Conservation (phyloP, 1,140 invertebrate species). For the Atta texana region DNA sequence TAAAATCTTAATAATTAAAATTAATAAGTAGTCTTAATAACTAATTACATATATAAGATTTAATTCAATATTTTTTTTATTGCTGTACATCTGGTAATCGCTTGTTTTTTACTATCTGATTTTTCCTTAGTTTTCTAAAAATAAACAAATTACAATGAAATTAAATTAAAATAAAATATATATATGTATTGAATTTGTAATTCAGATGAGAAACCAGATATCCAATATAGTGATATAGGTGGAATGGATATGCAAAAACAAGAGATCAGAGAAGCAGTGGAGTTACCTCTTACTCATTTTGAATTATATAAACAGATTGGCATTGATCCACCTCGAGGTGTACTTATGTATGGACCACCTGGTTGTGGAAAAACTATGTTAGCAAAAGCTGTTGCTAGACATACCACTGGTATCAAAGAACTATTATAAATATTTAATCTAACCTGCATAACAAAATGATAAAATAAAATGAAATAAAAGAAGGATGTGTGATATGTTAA, state of each 20-base stretch:
- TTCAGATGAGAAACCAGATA: constrained; percentile 99
- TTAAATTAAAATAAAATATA: neutral
- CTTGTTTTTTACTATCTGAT: neutral
- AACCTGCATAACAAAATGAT: constrained; percentile 5
- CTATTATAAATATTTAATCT: constrained; percentile 7
- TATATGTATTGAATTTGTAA: constrained; percentile 32
- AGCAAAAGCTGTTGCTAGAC: constrained; percentile 99
- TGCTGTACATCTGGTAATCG: neutral
- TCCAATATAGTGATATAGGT: constrained; percentile 98
- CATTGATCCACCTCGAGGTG: constrained; percentile 98
- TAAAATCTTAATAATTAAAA: no score
- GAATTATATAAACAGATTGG: constrained; percentile 99
- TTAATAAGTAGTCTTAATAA: no score
- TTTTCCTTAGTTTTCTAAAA: neutral
- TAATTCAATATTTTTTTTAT: neutral
- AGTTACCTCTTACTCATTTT: constrained; percentile 98
- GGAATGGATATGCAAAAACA: constrained; percentile 99
- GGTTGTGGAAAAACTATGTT: constrained; percentile 99
- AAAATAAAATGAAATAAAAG: neutral
- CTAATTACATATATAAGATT: neutral
- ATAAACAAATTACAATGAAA: neutral
- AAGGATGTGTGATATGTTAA: no score
- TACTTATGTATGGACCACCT: constrained; percentile 99
- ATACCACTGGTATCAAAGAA: constrained; percentile 93
- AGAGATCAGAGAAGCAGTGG: constrained; percentile 99